These are phyloP conservation scores for Chrysotoxum bicinctum DNA, from an alignment of 2,888 invertebrate species.

Conservation along the genomic window DNA sequence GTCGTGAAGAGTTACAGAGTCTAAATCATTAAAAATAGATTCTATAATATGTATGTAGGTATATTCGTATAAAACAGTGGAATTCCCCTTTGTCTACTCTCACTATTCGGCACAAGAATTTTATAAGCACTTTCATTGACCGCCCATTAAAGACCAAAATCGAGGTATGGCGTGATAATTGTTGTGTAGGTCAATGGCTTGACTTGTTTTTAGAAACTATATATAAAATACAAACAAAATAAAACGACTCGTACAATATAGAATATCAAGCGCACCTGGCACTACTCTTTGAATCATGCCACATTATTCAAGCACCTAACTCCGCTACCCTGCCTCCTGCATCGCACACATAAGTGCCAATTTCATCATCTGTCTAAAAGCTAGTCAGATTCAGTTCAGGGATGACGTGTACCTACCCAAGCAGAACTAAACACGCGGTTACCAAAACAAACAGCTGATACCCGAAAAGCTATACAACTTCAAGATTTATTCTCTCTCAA, in stretches of 20 bases:
- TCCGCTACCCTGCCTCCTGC: neutral
- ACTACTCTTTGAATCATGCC: conserved; percentile 11
- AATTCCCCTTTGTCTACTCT: neutral
- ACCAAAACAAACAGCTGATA: conserved; percentile 23
- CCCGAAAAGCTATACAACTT: neutral
- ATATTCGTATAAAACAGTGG: neutral
- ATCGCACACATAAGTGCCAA: neutral
- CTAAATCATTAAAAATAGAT: neutral
- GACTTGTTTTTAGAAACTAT: neutral
- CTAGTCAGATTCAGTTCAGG: neutral
- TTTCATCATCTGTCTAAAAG: conserved; percentile 11
- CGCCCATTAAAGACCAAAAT: neutral
- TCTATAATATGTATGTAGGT: neutral
- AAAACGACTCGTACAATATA: neutral
- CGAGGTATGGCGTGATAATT: conserved; percentile 9
- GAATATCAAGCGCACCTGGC: conserved; percentile 17
- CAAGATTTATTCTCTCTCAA: neutral
- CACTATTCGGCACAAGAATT: neutral
- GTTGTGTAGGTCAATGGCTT: conserved; percentile 26
- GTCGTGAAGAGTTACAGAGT: no score
- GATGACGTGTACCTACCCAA: neutral
- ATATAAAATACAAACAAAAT: neutral
- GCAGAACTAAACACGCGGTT: conserved; percentile 22
- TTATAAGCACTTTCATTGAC: neutral
- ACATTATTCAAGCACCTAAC: neutral